Conservation (phyloP, 1,140 invertebrate species). For the Conopomorpha cramerella region DNA sequence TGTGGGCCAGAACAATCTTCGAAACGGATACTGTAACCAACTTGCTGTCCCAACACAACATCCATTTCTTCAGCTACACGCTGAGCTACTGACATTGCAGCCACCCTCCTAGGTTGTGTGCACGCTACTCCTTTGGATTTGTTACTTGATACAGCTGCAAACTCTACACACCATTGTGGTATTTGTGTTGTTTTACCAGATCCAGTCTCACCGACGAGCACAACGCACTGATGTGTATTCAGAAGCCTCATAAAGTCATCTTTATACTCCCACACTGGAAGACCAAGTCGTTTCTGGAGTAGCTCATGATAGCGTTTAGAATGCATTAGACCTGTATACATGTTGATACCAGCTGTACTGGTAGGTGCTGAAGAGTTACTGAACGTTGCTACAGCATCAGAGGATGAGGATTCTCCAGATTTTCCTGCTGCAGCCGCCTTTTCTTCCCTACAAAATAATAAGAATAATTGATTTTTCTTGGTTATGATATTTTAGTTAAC, state of each 20-base stretch:
- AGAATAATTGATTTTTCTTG: neutral
- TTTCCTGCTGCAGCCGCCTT: constrained; percentile 35
- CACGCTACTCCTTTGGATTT: constrained; percentile 86
- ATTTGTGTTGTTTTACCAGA: constrained; percentile 98
- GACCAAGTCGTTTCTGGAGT: constrained; percentile 83
- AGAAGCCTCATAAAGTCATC: constrained; percentile 94
- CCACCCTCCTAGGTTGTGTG: constrained; percentile 96
- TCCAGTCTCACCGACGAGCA: constrained; percentile 94
- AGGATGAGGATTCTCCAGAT: constrained; percentile 24
- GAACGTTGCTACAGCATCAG: constrained; percentile 22
- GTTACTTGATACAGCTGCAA: constrained; percentile 25
- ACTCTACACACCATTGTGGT: constrained; percentile 70
- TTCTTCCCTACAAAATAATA: constrained; percentile 34
- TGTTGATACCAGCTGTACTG: constrained; percentile 54
- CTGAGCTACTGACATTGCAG: constrained; percentile 98
- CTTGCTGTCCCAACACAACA: constrained; percentile 80
- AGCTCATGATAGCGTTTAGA: constrained; percentile 84
- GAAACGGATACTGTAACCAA: constrained; percentile 99
- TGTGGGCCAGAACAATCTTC: constrained; percentile 97
- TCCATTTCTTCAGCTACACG: constrained; percentile 99
- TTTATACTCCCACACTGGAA: constrained; percentile 98
- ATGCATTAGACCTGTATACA: constrained; percentile 67
- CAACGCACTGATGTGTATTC: constrained; percentile 88
- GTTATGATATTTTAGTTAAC: neutral
- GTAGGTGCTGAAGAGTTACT: constrained; percentile 45